Percentiles rank a stretch among this genome's conserved stretches.
These are phyloP conservation scores for Corbicula japonica DNA, from an alignment of 2,888 invertebrate species.

Conservation along the genomic window DNA sequence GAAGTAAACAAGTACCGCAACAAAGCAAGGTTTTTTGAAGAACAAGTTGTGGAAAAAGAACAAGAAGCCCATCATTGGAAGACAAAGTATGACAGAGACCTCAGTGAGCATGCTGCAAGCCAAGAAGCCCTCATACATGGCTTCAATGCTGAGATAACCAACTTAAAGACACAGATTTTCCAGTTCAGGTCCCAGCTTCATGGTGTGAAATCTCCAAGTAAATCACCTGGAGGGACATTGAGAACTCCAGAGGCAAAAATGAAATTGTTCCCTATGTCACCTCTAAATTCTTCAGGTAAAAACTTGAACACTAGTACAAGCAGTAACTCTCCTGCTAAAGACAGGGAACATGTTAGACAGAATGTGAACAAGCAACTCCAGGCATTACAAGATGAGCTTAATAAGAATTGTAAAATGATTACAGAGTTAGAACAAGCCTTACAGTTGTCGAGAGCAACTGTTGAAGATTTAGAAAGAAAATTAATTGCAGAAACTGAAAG, in stretches of 20 bases:
- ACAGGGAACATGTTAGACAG: slow-evolving; percentile 26
- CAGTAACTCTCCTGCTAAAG: slow-evolving; percentile 38
- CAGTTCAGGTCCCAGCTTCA: slow-evolving; percentile 57
- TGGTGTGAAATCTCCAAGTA: slow-evolving; percentile 56
- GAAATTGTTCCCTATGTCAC: slow-evolving; percentile 53
- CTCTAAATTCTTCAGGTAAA: slow-evolving; percentile 24
- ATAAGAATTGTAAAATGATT: slow-evolving; percentile 66
- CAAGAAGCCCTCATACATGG: slow-evolving; percentile 81
- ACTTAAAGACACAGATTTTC: slow-evolving; percentile 73
- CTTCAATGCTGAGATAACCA: slow-evolving; percentile 80
- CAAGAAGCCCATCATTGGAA: slow-evolving; percentile 62
- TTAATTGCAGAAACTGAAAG: slow-evolving; percentile 47
- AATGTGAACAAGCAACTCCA: slow-evolving; percentile 67
- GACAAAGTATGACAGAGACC: slow-evolving; percentile 68
- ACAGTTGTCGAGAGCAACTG: slow-evolving; percentile 62
- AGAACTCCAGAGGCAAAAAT: slow-evolving; percentile 52
- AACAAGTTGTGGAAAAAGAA: slow-evolving; percentile 59
- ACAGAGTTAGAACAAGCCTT: slow-evolving; percentile 69
- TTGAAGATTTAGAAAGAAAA: slow-evolving; percentile 63
- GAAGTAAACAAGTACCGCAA: slow-evolving; percentile 57
- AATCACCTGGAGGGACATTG: slow-evolving; percentile 56
- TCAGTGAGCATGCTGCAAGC: slow-evolving; percentile 75
- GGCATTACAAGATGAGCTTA: slow-evolving; percentile 67
- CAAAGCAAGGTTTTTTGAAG: slow-evolving; percentile 64
- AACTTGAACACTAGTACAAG: slow-evolving; percentile 15